Conservation (phyloP, 2,888 invertebrate species). For the Heliconius charithonia region DNA sequence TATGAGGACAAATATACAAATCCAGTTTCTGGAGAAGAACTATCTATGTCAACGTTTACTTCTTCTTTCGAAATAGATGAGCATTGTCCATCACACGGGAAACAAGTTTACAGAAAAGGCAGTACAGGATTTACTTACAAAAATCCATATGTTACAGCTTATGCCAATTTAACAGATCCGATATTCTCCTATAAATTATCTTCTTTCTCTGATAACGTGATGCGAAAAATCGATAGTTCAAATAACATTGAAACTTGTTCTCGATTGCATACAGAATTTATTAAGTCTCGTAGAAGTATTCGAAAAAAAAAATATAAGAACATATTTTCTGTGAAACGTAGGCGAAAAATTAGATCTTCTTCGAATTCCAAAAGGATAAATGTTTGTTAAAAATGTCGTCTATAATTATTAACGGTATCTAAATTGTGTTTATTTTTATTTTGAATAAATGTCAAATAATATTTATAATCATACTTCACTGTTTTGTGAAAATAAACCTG, state of each 20-base stretch:
- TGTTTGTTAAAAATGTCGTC: slow-evolving; percentile 19
- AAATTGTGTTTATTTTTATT: slow-evolving; percentile 1
- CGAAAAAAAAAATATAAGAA: slow-evolving; percentile 63
- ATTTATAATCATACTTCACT: neutral
- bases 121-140: slow-evolving; percentile 55
- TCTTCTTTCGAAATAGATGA: slow-evolving; percentile 60
- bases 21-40: slow-evolving; percentile 53
- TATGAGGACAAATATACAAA: slow-evolving; percentile 68
- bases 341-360: slow-evolving; percentile 54
- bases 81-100: slow-evolving; percentile 60
- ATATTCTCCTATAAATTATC: slow-evolving; percentile 43
- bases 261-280: slow-evolving; percentile 34
- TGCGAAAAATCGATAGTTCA: slow-evolving; percentile 24
- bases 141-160: slow-evolving; percentile 57
- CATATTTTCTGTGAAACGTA: slow-evolving; percentile 59
- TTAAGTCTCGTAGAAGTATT: slow-evolving; percentile 59
- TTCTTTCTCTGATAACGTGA: slow-evolving; percentile 26
- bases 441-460: neutral
- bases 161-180: slow-evolving; percentile 49
- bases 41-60: slow-evolving; percentile 55
- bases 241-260: slow-evolving; percentile 26
- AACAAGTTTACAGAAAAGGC: slow-evolving; percentile 40
- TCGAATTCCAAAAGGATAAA: slow-evolving; percentile 32
- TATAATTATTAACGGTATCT: neutral
- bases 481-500: neutral